Evolutionary conservation across 2,113 vertebrate species (phyloP), one percentile per base, ranked within the genome.

Genomic region (Oryzias curvinotus): DNA sequence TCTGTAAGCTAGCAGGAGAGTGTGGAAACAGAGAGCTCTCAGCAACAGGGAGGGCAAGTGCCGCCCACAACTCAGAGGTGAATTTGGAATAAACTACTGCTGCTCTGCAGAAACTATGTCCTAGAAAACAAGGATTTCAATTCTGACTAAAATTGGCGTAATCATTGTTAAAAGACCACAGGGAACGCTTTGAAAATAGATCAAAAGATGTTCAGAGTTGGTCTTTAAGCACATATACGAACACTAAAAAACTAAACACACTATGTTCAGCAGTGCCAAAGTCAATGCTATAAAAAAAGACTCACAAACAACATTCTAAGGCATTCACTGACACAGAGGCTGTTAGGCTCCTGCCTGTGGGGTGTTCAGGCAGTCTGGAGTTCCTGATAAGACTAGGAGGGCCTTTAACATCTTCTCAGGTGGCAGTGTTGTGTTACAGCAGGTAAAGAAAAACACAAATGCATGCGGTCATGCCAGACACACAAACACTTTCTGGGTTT

Each of bases 361-460:
- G 18, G 59, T 51, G 66, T 71, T 44, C 57, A 71, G 58, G 65
- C 53, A 65, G 49, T 0, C 12, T 61, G 56, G 45, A 57, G 43
- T 43, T 63, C 28, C 14, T 57, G 67, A 25, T 18, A 41, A 19
- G 50, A 52, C 26, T 36, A 47, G 66, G 51, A 30, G 59, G 59
- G 73, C 66, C 63, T 61, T 56, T 4, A 1, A 50, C 19, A 13
- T 68, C 55, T 52, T 77, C 68, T 89, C 75, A 68, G 70, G 68
- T 79, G 52, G 73, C 80, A 1, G 80, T 50, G 72, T 82, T 78
- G 60, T 53, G 46, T 87, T 85, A 71, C 85, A 73, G 68, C 55
- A 65, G 62, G 75, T 83, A 65, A 62, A 81, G 52, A 69, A 64
- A 36, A 28, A 28, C 44, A 44, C 46, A 69, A 46, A 5, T 13